phyloP scores from a whole-genome alignment of 2,113 vertebrate genomes.

The Aegypius monachus region DNA sequence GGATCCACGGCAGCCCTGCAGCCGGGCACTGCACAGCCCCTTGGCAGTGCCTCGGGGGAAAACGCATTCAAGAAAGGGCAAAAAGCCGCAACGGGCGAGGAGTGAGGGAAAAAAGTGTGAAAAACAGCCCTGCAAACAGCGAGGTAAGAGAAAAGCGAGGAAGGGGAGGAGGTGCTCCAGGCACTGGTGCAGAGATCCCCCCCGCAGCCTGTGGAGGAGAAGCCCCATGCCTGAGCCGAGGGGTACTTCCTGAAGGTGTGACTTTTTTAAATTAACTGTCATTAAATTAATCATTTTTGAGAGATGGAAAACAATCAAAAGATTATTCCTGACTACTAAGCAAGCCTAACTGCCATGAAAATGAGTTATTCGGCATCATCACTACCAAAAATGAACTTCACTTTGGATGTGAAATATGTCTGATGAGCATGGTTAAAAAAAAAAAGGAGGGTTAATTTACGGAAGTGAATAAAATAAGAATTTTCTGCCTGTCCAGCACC shows the following conservation, averaged over 20 bases:
- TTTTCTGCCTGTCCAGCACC: not conserved
- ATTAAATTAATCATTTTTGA: slow-evolving; percentile 49
- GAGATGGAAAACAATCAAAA: slow-evolving; percentile 62
- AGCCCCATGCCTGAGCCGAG: not conserved
- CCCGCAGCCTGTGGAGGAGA: not conserved
- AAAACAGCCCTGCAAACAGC: not conserved
- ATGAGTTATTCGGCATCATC: slow-evolving; percentile 40
- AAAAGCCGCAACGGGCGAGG: accelerated
- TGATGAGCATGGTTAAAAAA: slow-evolving; percentile 11
- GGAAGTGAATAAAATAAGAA: not conserved
- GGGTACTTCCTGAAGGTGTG: not conserved
- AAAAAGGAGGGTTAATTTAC: not conserved
- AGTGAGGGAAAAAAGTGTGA: not conserved
- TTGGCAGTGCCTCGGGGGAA: accelerated
- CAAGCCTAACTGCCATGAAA: slow-evolving; percentile 45
- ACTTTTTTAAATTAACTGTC: not conserved
- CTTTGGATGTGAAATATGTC: slow-evolving; percentile 46
- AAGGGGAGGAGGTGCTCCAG: not conserved
- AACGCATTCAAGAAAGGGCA: accelerated
- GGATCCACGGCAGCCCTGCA: accelerated
- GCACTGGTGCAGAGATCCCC: accelerated
- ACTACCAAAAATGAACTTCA: slow-evolving; percentile 51
- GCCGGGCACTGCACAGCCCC: accelerated
- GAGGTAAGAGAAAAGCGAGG: not conserved
- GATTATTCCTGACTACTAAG: slow-evolving; percentile 48